Evolutionary conservation across 2,888 invertebrate genomes (phyloP).

Genomic region (Lamproptera curius): DNA sequence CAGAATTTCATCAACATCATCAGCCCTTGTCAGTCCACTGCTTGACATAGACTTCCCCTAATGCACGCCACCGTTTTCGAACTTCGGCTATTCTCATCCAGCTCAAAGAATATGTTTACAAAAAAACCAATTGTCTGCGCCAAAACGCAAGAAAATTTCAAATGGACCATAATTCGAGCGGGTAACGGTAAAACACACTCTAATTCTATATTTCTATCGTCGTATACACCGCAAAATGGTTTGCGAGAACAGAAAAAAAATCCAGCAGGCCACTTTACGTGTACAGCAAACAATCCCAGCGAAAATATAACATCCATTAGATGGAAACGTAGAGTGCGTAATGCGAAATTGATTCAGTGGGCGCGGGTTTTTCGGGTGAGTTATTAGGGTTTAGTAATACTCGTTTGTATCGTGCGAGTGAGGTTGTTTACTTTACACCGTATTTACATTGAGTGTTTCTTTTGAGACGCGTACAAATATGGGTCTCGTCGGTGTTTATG

Average conservation of each 20-base stretch:
- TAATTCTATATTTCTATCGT: background rate
- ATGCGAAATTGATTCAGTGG: constrained; percentile 37
- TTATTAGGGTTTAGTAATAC: constrained; percentile 17
- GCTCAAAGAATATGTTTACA: too few species aligned
- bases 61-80: too few species aligned
- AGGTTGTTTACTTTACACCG: constrained; percentile 2
- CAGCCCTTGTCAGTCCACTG: too few species aligned
- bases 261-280: constrained; percentile 25
- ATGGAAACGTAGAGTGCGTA: constrained; percentile 34
- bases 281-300: constrained; percentile 31
- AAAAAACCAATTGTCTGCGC: too few species aligned
- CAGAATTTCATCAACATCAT: too few species aligned
- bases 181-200: background rate
- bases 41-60: too few species aligned
- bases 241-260: background rate
- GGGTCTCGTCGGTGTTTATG: too few species aligned
- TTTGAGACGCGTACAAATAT: too few species aligned
- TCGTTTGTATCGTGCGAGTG: constrained; percentile 14
- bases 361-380: constrained; percentile 18
- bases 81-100: too few species aligned
- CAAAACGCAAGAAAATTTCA: constrained; percentile 31
- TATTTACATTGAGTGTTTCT: too few species aligned
- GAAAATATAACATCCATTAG: constrained; percentile 38
- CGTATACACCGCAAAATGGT: background rate
- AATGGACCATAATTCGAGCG: background rate